phyloP scores from a whole-genome alignment of 2,113 vertebrate species.

The Prunella fulvescens region DNA sequence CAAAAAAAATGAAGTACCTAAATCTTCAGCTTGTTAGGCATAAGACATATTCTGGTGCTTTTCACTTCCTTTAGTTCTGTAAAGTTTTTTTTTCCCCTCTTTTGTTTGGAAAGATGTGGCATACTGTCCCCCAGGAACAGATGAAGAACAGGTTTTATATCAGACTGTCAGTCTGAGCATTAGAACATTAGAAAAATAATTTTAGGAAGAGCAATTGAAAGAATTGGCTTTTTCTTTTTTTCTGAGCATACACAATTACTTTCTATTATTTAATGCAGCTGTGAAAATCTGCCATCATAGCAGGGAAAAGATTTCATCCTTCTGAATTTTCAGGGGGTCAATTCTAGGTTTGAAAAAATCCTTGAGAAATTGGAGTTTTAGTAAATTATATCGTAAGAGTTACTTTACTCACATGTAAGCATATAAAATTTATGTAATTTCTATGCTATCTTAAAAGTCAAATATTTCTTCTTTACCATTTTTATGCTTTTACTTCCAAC shows the following conservation, averaged over 20 bases:
- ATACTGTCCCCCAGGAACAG: neutral
- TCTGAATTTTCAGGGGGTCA: neutral
- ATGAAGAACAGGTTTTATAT: neutral
- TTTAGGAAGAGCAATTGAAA: neutral
- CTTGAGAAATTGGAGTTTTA: neutral
- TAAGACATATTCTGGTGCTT: neutral
- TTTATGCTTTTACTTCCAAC: neutral
- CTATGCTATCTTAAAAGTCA: neutral
- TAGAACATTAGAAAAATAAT: neutral
- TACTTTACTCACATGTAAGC: neutral
- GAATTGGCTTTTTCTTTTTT: neutral
- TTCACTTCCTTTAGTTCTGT: neutral
- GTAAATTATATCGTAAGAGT: neutral
- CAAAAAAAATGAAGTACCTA: neutral
- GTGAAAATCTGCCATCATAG: neutral
- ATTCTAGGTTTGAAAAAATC: neutral
- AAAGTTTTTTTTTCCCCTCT: accelerated
- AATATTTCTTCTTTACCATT: neutral
- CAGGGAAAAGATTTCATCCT: neutral
- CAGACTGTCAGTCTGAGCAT: neutral
- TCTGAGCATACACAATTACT: neutral
- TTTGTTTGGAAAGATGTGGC: neutral
- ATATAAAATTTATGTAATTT: neutral
- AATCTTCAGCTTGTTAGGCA: neutral
- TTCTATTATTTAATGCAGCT: neutral